Evolutionary conservation across 2,797 vertebrate species (phyloP), one percentile per base, ranked within the genome.

Genomic region (Valencia hispanica): DNA sequence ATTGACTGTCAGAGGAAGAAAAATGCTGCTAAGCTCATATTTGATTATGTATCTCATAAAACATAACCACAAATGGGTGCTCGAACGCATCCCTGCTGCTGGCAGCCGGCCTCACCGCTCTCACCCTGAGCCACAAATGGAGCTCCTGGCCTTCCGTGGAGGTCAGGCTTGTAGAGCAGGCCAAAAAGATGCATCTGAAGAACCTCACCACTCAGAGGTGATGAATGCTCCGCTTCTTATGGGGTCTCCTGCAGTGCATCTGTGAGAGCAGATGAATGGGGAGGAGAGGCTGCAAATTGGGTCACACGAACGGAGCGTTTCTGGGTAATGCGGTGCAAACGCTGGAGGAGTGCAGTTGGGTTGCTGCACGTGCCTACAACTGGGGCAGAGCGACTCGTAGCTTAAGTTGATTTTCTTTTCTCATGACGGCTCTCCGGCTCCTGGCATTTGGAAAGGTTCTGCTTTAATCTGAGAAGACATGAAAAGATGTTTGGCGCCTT

Each of bases 181-280:
- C 85, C 86, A 20, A 77, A 36, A 50, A 86, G 88, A 89, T 75
- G 83, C 66, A 81, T 79, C 68, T 79, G 72, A 77, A 90, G 85
- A 86, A 81, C 87, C 84, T 75, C 85, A 20, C 79, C 78, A 72
- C 89, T 92, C 86, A 57, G 82, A 92, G 91, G 91, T 94, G 92
- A 93, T 92, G 92, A 88, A 93, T 93, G 92, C 89, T 84, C 82
- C 27, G 85, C 85, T 84, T 87, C 90, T 88, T 53, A 83, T 25
- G 76, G 79, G 87, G 88, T 81, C 86, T 92, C 91, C 86, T 71
- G 87, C 47, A 70, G 92, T 90, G 91, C 90, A 90, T 93, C 88
- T 93, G 92, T 78, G 86, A 85, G 80, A 92, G 92, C 93, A 94
- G 94, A 94, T 91, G 92, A 94, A 92, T 88, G 91, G 82, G 89